Evolutionary conservation across 2,888 invertebrate species (phyloP).

Genomic region (Apamea crenata): DNA sequence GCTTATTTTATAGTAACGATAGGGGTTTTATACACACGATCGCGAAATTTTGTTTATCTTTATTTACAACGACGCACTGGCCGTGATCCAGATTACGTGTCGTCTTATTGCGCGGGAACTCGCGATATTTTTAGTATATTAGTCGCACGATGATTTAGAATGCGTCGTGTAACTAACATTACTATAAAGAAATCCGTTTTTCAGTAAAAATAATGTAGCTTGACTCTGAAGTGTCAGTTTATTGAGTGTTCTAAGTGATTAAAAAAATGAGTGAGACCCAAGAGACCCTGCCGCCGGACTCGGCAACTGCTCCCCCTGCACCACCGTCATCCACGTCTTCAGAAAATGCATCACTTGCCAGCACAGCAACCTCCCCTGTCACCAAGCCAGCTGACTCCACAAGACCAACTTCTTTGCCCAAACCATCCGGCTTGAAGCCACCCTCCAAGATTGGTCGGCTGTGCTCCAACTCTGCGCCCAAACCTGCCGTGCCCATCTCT

Average conservation of each 20-base stretch:
- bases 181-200: constrained; percentile 70
- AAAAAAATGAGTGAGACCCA: constrained; percentile 85
- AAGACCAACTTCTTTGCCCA: constrained; percentile 85
- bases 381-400: constrained; percentile 76
- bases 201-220: constrained; percentile 71
- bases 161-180: constrained; percentile 75
- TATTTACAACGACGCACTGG: constrained; percentile 84
- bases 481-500: constrained; percentile 92
- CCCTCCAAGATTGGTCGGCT: constrained; percentile 93
- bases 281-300: constrained; percentile 74
- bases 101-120: constrained; percentile 88
- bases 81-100: constrained; percentile 89
- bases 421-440: constrained; percentile 91
- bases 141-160: constrained; percentile 80
- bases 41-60: constrained; percentile 70
- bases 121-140: constrained; percentile 88
- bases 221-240: constrained; percentile 65
- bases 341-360: constrained; percentile 79
- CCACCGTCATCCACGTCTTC: constrained; percentile 81
- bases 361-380: constrained; percentile 78
- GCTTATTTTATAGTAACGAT: constrained; percentile 48
- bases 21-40: constrained; percentile 47
- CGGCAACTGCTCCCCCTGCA: constrained; percentile 72
- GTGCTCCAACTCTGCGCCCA: constrained; percentile 91
- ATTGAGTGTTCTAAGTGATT: constrained; percentile 74